Conservation (phyloP, 1,140 invertebrate genomes). For the Halotydeus destructor region DNA sequence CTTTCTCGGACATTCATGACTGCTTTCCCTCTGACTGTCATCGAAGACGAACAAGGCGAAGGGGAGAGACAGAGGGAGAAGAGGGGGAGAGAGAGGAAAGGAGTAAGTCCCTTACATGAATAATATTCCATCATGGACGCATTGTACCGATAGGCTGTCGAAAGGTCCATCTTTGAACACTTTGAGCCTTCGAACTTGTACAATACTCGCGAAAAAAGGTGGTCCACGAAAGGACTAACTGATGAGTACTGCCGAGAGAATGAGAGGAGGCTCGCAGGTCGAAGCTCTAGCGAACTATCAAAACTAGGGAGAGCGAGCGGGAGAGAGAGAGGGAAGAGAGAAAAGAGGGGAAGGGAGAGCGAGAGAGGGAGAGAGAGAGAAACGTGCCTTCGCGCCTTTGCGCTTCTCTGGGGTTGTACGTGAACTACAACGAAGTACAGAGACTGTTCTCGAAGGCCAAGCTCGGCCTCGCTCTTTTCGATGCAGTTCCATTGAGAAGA, state of each 20-base stretch:
- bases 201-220: background rate
- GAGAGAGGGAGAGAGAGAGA: background rate
- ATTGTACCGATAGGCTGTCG: constrained; percentile 81
- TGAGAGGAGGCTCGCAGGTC: background rate
- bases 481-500: too few relatives aligned
- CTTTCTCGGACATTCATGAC: too few relatives aligned
- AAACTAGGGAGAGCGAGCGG: constrained; percentile 10
- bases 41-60: too few relatives aligned
- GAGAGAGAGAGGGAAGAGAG: background rate
- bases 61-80: too few relatives aligned
- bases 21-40: too few relatives aligned
- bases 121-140: constrained; percentile 98
- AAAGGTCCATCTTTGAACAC: constrained; percentile 49
- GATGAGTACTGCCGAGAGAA: background rate
- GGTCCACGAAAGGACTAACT: background rate
- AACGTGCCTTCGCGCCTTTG: too few relatives aligned
- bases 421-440: too few relatives aligned
- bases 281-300: background rate
- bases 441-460: too few relatives aligned
- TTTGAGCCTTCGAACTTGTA: background rate
- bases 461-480: too few relatives aligned
- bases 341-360: background rate
- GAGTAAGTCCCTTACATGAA: constrained; percentile 52
- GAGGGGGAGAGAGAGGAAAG: background rate
- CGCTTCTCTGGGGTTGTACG: too few relatives aligned